These are phyloP conservation scores for Scartelaos histophorus DNA, from an alignment of 2,113 vertebrate genomes.

Conservation along the genomic window DNA sequence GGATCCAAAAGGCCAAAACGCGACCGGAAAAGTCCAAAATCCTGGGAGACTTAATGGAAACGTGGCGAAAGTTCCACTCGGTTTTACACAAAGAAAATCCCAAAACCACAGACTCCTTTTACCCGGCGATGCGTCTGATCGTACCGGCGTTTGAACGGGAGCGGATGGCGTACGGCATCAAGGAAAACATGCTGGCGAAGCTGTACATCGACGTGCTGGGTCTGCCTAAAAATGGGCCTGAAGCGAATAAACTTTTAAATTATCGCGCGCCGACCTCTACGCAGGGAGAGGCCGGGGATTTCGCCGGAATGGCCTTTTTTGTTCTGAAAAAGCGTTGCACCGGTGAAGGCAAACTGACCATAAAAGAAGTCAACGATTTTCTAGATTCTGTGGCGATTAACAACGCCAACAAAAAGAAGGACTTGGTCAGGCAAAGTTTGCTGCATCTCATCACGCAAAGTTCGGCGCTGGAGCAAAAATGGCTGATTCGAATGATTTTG, in stretches of 20 bases:
- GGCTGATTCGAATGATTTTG: conserved; percentile 96
- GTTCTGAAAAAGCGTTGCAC: conserved; percentile 89
- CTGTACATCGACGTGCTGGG: conserved; percentile 92
- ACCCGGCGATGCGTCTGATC: conserved; percentile 93
- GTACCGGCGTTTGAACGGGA: conserved; percentile 91
- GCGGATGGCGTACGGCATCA: conserved; percentile 96
- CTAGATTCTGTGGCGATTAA: conserved; percentile 86
- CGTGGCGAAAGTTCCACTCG: conserved; percentile 91
- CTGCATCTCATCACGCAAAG: conserved; percentile 89
- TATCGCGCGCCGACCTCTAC: conserved; percentile 85
- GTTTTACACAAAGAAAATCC: conserved; percentile 87
- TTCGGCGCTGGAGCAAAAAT: conserved; percentile 95
- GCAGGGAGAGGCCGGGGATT: conserved; percentile 89
- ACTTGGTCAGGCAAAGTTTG: conserved; percentile 86
- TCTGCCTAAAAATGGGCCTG: conserved; percentile 89
- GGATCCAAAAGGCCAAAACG: conserved; percentile 86
- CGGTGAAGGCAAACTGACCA: conserved; percentile 82
- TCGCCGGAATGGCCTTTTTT: conserved; percentile 90
- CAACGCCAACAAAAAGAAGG: conserved; percentile 85
- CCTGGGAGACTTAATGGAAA: conserved; percentile 87
- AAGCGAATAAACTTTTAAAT: conserved; percentile 90
- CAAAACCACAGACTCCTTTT: conserved; percentile 89
- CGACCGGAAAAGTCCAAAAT: conserved; percentile 86
- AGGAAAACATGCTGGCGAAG: conserved; percentile 96
- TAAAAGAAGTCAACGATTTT: conserved; percentile 91